Base-by-base conservation (phyloP, 2,797 vertebrate genomes). In the Trachurus trachurus region DNA sequence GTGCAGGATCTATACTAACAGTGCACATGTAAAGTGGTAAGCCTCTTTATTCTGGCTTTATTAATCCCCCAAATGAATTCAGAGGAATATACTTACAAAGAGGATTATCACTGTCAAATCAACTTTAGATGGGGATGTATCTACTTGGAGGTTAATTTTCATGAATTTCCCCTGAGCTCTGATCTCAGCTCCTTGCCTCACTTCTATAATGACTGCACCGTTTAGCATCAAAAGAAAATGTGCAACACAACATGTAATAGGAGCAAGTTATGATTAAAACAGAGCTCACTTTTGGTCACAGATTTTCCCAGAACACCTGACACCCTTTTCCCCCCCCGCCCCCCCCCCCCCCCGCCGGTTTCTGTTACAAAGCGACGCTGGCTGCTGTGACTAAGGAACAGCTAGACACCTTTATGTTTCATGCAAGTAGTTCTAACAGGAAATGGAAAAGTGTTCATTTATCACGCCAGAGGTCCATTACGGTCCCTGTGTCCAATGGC, bases 311-410 rank as follows among this genome's bases (percentile, higher is more conserved):
- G 26, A 10, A 17, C 22, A 29, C 16, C 2, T 13, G 16, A 19
- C 5, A 31, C 6, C 17, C 9, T 57, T 44, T 70, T 40, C 53
- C 53, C 56, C 19, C 13, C 49, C 42, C 31, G 29, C 12, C 64
- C 16, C 17, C 26, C 2, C 12, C 12, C 64, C 19, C 17, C n/a
- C 2, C 12, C 21, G 53, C 12, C 21, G 53, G 22, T 13, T 26
- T 74, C 47, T 45, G 45, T 53, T 2, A 56, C 42, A 65, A 65
- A 66, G 34, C 64, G 22, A 66, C 19, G 44, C 12, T 1, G 37
- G 22, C 61, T 56, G 56, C 80, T 76, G 80, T 37, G 80, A 69
- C 62, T 64, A 71, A 58, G 49, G 57, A 66, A 29, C 68, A 37
- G 52, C 50, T 10, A 47, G 42, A 74, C 19, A 40, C 42, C 39